phyloP scores from a whole-genome alignment of 2,888 invertebrate genomes.

The Harpalus rubripes region DNA sequence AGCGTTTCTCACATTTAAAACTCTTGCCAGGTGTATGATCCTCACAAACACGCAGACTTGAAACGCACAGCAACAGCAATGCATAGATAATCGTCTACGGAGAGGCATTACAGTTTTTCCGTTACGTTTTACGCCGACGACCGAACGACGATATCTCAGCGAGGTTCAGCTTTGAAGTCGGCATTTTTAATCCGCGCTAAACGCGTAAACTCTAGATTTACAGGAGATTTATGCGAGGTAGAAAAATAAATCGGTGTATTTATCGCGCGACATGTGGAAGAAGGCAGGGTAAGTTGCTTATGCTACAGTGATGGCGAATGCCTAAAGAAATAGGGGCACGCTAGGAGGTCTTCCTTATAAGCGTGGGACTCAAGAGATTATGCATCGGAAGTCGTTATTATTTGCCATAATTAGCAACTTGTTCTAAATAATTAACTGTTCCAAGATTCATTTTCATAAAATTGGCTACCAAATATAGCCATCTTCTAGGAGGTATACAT shows the following conservation, averaged over 20 bases:
- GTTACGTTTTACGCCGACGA: slow-evolving; percentile 37
- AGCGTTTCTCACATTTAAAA: slow-evolving; percentile 35
- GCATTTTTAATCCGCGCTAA: slow-evolving; percentile 40
- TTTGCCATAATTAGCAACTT: slow-evolving; percentile 6
- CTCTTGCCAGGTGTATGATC: slow-evolving; percentile 22
- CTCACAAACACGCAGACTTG: neutral
- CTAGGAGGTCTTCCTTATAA: neutral
- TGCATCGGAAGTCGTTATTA: slow-evolving; percentile 1
- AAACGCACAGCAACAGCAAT: neutral
- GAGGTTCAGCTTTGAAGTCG: slow-evolving; percentile 21
- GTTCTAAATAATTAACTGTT: neutral
- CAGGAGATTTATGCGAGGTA: slow-evolving; percentile 22
- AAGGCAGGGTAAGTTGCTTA: neutral
- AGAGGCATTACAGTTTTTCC: slow-evolving; percentile 39
- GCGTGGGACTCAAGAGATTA: neutral
- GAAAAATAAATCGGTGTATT: slow-evolving; percentile 24
- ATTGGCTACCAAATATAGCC: neutral
- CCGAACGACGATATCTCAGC: slow-evolving; percentile 8
- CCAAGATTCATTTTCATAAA: neutral
- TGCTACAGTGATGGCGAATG: neutral
- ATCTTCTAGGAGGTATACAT: neutral
- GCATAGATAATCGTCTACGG: slow-evolving; percentile 35
- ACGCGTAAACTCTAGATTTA: slow-evolving; percentile 42
- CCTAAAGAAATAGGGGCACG: neutral
- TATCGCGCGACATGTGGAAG: slow-evolving; percentile 38